Percentiles rank a stretch among this genome's conserved stretches.
These are phyloP conservation scores for Eilema sororculum DNA, from an alignment of 2,888 invertebrate genomes.

Conservation along the genomic window DNA sequence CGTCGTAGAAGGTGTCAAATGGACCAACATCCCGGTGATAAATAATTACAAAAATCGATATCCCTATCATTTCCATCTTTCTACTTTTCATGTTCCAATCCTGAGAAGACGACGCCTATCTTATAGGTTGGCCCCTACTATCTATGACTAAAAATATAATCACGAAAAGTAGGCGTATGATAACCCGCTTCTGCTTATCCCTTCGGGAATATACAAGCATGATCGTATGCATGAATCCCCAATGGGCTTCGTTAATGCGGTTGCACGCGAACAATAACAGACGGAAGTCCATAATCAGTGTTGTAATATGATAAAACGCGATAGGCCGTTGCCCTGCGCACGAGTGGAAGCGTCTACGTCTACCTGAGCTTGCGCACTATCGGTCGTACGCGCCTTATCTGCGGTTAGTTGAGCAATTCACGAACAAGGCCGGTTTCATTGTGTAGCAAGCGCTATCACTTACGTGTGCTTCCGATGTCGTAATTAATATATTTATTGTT, in stretches of 20 bases:
- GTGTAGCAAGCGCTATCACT: constrained; percentile 32
- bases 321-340: constrained; percentile 51
- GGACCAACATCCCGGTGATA: no score
- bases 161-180: no score
- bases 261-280: constrained; percentile 7
- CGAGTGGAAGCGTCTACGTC: constrained; percentile 22
- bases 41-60: no score
- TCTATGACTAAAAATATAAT: background rate
- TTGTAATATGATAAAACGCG: constrained; percentile 43
- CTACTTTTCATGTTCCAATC: no score
- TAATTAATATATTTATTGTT: constrained; percentile 6
- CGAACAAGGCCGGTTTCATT: constrained; percentile 47
- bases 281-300: constrained; percentile 22
- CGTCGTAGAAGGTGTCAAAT: no score
- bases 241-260: background rate
- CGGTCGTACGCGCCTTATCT: constrained; percentile 55
- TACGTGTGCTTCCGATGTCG: constrained; percentile 33
- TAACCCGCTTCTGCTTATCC: background rate
- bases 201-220: background rate
- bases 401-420: constrained; percentile 45
- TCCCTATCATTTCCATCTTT: no score
- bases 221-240: background rate
- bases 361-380: constrained; percentile 48
- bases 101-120: no score
- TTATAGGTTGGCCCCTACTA: no score